Percentiles rank a stretch among this genome's conserved stretches.
phyloP scores from a whole-genome alignment of 2,888 invertebrate species.

The Scotopteryx bipunctaria region DNA sequence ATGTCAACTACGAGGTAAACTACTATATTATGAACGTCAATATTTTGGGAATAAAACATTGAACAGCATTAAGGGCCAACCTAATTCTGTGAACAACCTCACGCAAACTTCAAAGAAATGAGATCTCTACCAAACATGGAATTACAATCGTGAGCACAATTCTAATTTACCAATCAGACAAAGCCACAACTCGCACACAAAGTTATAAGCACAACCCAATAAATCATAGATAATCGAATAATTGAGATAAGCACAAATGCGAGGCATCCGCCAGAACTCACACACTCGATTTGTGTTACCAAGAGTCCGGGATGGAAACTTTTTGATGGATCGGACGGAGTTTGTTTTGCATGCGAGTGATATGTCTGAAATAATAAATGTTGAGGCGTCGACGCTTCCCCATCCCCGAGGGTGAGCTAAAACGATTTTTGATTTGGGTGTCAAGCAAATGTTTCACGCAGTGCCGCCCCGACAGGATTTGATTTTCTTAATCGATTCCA shows the following conservation, averaged over 20 bases:
- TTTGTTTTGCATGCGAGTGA: constrained; percentile 84
- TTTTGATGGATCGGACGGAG: constrained; percentile 83
- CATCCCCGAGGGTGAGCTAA: constrained; percentile 74
- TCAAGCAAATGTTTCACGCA: constrained; percentile 83
- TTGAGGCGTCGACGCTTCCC: constrained; percentile 81
- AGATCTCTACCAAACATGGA: too few relatives aligned
- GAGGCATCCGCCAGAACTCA: constrained; percentile 66
- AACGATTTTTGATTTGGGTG: constrained; percentile 84
- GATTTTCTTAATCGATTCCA: constrained; percentile 82
- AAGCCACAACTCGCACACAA: constrained; percentile 11
- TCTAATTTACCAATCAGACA: not conserved
- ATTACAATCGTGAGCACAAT: too few relatives aligned
- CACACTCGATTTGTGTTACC: constrained; percentile 80
- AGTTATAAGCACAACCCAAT: constrained; percentile 21
- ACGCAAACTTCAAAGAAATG: too few relatives aligned
- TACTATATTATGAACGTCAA: too few relatives aligned
- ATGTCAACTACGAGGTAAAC: too few relatives aligned
- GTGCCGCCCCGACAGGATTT: constrained; percentile 76
- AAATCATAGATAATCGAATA: constrained; percentile 36
- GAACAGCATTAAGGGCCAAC: too few relatives aligned
- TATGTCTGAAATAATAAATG: constrained; percentile 84
- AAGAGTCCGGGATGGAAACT: constrained; percentile 63
- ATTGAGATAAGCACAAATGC: constrained; percentile 36
- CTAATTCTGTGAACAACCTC: too few relatives aligned
- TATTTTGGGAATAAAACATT: too few relatives aligned